These are phyloP conservation scores for Mirounga angustirostris DNA, from an alignment of 2,113 vertebrate species.

Conservation along the genomic window DNA sequence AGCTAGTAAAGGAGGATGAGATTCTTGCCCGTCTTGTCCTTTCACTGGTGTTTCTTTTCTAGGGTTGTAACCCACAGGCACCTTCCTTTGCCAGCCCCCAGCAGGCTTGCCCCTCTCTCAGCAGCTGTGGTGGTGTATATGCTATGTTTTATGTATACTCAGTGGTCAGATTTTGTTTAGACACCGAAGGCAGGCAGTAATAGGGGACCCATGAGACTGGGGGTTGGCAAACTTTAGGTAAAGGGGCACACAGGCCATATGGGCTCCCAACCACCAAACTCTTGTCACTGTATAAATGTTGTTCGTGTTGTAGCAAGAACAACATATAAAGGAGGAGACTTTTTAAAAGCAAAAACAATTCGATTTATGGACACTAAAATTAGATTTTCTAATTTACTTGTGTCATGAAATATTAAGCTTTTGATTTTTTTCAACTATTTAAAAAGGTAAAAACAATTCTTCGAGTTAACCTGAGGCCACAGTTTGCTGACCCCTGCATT, in stretches of 20 bases:
- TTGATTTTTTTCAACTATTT: background rate
- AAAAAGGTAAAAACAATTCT: background rate
- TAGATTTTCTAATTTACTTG: background rate
- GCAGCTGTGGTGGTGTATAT: background rate
- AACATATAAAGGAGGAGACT: background rate
- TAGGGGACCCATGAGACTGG: too few relatives aligned
- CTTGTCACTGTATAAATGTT: background rate
- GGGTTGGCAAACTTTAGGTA: background rate
- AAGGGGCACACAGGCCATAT: background rate
- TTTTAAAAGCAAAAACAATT: background rate
- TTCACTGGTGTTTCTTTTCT: too few relatives aligned
- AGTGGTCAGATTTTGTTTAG: too few relatives aligned
- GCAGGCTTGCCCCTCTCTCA: background rate
- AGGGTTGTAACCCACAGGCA: accelerated
- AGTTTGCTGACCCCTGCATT: background rate
- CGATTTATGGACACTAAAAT: background rate
- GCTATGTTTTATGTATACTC: background rate
- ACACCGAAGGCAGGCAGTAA: background rate
- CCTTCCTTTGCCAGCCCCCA: background rate
- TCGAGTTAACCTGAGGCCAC: too few relatives aligned
- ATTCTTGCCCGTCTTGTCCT: background rate
- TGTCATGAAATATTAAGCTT: background rate
- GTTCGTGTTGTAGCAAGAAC: background rate
- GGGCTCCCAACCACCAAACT: background rate
- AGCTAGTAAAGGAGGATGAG: too few relatives aligned